Evolutionary conservation across 2,797 vertebrate species (phyloP).

Genomic region (Syncerus caffer): DNA sequence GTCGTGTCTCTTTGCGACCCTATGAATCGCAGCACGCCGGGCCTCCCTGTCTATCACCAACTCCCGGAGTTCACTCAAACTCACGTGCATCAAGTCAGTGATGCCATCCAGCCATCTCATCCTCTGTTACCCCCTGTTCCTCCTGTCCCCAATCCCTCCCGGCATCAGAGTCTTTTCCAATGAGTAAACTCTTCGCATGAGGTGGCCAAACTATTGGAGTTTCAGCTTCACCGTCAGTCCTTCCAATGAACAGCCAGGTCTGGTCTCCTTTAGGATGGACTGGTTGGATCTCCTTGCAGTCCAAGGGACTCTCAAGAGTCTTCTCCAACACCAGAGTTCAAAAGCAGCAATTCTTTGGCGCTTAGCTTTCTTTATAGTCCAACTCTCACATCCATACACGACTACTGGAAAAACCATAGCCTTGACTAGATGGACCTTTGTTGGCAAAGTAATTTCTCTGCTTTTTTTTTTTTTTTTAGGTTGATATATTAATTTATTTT

Average conservation of each 20-base stretch:
- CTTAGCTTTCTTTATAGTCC: neutral
- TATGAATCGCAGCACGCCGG: accelerated
- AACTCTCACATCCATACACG: no score
- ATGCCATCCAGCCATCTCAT: neutral
- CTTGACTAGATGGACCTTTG: no score
- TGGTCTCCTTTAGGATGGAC: neutral
- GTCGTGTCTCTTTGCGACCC: accelerated
- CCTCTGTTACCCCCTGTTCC: accelerated
- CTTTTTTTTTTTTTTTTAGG: no score
- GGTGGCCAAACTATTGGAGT: neutral
- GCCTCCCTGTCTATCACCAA: neutral
- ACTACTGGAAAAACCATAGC: no score
- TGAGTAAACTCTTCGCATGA: neutral
- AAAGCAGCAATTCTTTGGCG: accelerated
- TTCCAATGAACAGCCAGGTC: neutral
- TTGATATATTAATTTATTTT: no score
- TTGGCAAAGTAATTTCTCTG: no score
- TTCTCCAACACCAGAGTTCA: neutral
- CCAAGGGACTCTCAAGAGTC: neutral
- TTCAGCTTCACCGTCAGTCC: neutral
- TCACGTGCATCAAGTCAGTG: neutral
- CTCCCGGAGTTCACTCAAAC: neutral
- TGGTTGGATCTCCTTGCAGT: neutral
- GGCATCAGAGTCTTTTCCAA: neutral
- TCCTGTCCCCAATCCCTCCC: neutral